Conservation (phyloP, 2,113 vertebrate genomes). For the Syngnathus scovelli region DNA sequence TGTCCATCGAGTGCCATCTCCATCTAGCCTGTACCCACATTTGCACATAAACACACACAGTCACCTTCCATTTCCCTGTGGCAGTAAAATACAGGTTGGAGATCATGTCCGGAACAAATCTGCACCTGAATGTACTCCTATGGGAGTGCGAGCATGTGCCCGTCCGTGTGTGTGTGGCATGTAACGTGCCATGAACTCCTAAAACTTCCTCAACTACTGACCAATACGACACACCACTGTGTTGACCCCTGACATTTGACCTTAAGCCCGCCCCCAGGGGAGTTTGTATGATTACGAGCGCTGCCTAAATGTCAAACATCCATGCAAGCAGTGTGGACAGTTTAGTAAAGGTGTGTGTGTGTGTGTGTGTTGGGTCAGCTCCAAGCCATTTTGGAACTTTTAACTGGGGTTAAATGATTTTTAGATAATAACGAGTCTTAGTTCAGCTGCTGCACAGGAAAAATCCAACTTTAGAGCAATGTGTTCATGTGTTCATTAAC, state of each 20-base stretch:
- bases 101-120: constrained; percentile 3
- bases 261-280: constrained; percentile 41
- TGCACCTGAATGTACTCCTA: constrained; percentile 8
- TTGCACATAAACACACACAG: constrained; percentile 49
- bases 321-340: constrained; percentile 9
- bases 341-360: neutral
- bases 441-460: neutral
- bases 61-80: neutral
- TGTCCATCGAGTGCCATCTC: constrained; percentile 83
- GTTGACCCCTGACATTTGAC: constrained; percentile 44
- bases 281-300: constrained; percentile 30
- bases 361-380: neutral
- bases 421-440: neutral
- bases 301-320: constrained; percentile 21
- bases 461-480: neutral
- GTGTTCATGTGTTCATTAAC: neutral
- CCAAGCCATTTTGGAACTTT: neutral
- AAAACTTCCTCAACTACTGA: constrained; percentile 14
- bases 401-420: constrained; percentile 2
- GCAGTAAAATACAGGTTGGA: constrained; percentile 1
- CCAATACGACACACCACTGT: constrained; percentile 16
- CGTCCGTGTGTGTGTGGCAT: constrained; percentile 23
- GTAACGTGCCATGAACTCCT: constrained; percentile 24
- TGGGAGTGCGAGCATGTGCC: constrained; percentile 16
- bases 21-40: constrained; percentile 20